Evolutionary conservation across 2,888 invertebrate genomes (phyloP).

Genomic region (Junonia oenone): DNA sequence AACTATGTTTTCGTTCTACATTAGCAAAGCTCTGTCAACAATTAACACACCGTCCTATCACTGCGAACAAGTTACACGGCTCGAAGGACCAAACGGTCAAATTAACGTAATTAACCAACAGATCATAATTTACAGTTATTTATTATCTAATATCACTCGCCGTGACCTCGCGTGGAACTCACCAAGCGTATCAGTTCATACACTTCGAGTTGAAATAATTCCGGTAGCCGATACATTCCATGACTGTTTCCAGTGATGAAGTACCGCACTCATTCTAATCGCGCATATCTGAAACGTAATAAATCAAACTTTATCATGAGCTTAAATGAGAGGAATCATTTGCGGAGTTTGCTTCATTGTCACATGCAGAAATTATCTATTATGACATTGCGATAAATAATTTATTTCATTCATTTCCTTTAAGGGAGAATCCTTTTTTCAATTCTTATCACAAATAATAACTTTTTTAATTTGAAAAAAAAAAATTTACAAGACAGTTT

Average conservation of each 20-base stretch:
- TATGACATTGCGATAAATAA: too few species aligned
- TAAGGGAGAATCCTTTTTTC: too few species aligned
- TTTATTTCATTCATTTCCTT: too few species aligned
- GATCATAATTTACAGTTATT: constrained; percentile 30
- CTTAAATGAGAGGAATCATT: constrained; percentile 8
- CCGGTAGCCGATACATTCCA: constrained; percentile 1
- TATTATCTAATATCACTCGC: constrained; percentile 42
- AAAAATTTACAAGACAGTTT: too few species aligned
- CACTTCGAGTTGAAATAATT: constrained; percentile 2
- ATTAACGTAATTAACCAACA: constrained; percentile 18
- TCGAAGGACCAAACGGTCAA: constrained; percentile 13
- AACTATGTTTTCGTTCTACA: constrained; percentile 6
- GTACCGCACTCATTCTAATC: constrained; percentile 53
- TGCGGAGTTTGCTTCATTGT: too few species aligned
- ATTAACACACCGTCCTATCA: constrained; percentile 7
- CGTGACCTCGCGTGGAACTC: constrained; percentile 28
- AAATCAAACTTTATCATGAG: constrained; percentile 8
- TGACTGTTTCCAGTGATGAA: constrained; percentile 32
- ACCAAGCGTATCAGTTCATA: constrained; percentile 31
- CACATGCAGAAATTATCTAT: too few species aligned
- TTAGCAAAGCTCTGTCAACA: constrained; percentile 9
- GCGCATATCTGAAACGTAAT: constrained; percentile 61
- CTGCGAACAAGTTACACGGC: constrained; percentile 1
- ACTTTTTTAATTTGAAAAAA: too few species aligned
- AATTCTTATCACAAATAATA: too few species aligned